Conservation (phyloP, 1,140 invertebrate genomes). For the Mylabris phalerata region DNA sequence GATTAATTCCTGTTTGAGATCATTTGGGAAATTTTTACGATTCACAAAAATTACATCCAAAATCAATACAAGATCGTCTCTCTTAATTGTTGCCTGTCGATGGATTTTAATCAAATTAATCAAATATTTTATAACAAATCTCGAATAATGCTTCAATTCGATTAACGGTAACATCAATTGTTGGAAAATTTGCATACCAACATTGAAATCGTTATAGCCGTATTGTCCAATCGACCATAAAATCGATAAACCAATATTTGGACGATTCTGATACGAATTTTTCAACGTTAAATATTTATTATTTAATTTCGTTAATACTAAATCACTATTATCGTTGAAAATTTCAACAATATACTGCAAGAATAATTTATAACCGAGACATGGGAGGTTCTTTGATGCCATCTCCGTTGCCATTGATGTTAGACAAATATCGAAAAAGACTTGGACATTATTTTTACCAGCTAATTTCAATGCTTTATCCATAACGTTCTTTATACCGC, state of each 20-base stretch:
- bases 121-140: constrained; percentile 62
- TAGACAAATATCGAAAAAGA: constrained; percentile 59
- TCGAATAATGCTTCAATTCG: constrained; percentile 64
- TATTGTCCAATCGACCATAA: constrained; percentile 74
- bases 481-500: constrained; percentile 46
- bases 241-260: constrained; percentile 65
- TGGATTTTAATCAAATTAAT: constrained; percentile 49
- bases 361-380: constrained; percentile 62
- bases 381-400: constrained; percentile 50
- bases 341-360: constrained; percentile 51
- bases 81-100: constrained; percentile 15
- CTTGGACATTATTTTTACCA: constrained; percentile 49
- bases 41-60: constrained; percentile 30
- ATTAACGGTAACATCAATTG: constrained; percentile 72
- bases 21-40: constrained; percentile 34
- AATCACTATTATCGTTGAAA: constrained; percentile 43
- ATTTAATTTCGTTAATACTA: constrained; percentile 52
- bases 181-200: constrained; percentile 67
- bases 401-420: constrained; percentile 59
- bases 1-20: constrained; percentile 28
- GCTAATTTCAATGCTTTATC: constrained; percentile 51
- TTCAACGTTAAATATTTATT: constrained; percentile 58
- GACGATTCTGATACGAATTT: constrained; percentile 73
- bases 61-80: constrained; percentile 34
- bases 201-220: constrained; percentile 57